Base-by-base conservation (phyloP, 2,888 invertebrate genomes). In the Oscheius sp. region DNA sequence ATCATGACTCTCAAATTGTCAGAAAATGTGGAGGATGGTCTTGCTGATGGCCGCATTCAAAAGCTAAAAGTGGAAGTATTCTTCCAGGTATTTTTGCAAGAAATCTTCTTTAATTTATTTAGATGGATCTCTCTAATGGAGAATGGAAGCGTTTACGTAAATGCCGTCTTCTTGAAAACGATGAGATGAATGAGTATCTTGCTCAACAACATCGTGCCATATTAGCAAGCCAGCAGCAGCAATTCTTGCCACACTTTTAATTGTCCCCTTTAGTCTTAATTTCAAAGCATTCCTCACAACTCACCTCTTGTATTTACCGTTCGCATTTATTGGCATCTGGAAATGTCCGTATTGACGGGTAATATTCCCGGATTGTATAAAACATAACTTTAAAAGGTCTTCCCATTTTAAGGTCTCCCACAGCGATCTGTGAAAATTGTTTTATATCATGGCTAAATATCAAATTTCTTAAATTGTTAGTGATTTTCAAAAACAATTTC, bases 51-150 rank as follows among this genome's bases (percentile, higher is more conserved):
- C 76, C 91, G 92, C 0, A 91, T 92, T 83, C 88, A 91, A 25
- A 91, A 91, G 0, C 92, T 93, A 88, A 89, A 93, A 63, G 93
- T 93, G 0, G 96, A 96, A 88, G 95, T 94, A 76, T 95, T 94
- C 88, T 96, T 97, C 91, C 65, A 65, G 53, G 65, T 65, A 33
- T 2, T n/a, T n/a, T n/a, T n/a, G n/a, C n/a, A n/a, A n/a, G 50
- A 50, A 5, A 15, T 5, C 8, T 5, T 20, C 23, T 33, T 25
- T 50, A 10, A 20, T 25, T 29, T 25, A n/a, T 2, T 20, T 95
- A 96, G 88, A 94, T 97, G 93, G 96, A 97, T 89, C 96, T 96
- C 89, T 93, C 93, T 86, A 95, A 94, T 65, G 96, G 96, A 31
- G 95, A 96, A 87, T 97, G 96, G 96, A 95, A 95, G 87, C 90